These are phyloP conservation scores for Drosophila tanythrix DNA, from an alignment of 2,888 invertebrate genomes.

Conservation along the genomic window DNA sequence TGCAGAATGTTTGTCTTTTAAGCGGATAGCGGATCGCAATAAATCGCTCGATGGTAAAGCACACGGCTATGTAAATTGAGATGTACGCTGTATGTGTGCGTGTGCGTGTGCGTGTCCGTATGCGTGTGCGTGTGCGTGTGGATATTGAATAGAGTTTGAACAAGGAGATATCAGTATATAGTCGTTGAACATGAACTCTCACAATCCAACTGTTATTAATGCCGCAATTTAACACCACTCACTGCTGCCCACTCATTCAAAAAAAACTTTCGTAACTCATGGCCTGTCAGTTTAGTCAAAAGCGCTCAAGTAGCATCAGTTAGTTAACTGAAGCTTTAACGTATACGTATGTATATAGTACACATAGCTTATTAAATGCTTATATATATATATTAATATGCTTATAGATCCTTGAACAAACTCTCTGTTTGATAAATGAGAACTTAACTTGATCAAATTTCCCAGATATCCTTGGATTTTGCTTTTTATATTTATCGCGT, in stretches of 20 bases:
- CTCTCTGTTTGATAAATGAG: slow-evolving; percentile 9
- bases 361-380: neutral
- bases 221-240: slow-evolving; percentile 8
- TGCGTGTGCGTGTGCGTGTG: slow-evolving; percentile 1
- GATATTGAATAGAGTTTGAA: slow-evolving; percentile 25
- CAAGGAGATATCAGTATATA: slow-evolving; percentile 48
- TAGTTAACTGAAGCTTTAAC: neutral
- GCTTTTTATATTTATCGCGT: neutral
- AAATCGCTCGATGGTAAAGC: slow-evolving; percentile 91
- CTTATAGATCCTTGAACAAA: neutral
- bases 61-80: slow-evolving; percentile 91
- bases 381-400: neutral
- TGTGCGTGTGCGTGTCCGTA: slow-evolving; percentile 2
- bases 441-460: slow-evolving; percentile 8
- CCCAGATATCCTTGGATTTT: neutral
- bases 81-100: slow-evolving; percentile 86
- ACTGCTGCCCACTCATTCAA: slow-evolving; percentile 1
- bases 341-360: neutral
- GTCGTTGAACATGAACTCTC: slow-evolving; percentile 39
- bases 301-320: slow-evolving; percentile 1
- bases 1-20: slow-evolving; percentile 89
- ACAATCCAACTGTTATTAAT: slow-evolving; percentile 56
- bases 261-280: slow-evolving; percentile 3
- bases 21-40: slow-evolving; percentile 91
- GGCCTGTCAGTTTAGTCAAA: slow-evolving; percentile 39